A percentile compares a stretch with the other conserved stretches of the same genome.
Conservation (phyloP, 1,140 invertebrate genomes). For the Papilio aristodemus region DNA sequence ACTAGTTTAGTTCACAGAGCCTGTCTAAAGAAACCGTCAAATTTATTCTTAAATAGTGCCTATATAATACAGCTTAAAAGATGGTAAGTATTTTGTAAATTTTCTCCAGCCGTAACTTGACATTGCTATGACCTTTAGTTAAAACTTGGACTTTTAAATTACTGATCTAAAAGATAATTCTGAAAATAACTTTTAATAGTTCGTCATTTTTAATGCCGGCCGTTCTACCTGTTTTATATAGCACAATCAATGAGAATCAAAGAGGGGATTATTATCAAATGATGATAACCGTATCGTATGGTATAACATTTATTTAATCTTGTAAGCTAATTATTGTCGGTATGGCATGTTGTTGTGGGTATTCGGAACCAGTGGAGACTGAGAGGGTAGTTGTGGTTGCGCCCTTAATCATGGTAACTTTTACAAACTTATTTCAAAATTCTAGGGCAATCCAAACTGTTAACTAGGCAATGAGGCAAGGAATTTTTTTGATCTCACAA, state of each 20-base stretch:
- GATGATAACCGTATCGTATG: constrained; percentile 29
- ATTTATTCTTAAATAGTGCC: constrained; percentile 12
- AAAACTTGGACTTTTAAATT: constrained; percentile 6
- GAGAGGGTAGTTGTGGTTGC: constrained; percentile 35
- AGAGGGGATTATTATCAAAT: constrained; percentile 31
- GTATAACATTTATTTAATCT: constrained; percentile 25
- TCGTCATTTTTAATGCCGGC: constrained; percentile 5
- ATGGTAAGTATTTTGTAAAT: constrained; percentile 48
- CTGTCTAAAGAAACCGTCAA: neutral
- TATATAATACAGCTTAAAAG: constrained; percentile 24
- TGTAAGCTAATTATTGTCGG: constrained; percentile 19
- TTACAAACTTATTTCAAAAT: constrained; percentile 24
- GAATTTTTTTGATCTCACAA: too few relatives aligned
- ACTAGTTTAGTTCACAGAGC: neutral
- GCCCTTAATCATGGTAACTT: constrained; percentile 42
- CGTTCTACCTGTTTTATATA: constrained; percentile 6
- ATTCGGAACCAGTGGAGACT: constrained; percentile 18
- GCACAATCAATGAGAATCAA: neutral
- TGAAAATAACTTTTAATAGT: neutral
- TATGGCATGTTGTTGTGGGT: constrained; percentile 32
- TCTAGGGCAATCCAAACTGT: constrained; percentile 16
- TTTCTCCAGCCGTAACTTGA: constrained; percentile 48
- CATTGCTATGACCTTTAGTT: constrained; percentile 63
- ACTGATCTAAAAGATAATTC: neutral
- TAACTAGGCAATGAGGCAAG: too few relatives aligned